Percentiles rank a stretch among this genome's conserved stretches.
Conservation (phyloP, 2,888 invertebrate genomes). For the Venusia cambrica region DNA sequence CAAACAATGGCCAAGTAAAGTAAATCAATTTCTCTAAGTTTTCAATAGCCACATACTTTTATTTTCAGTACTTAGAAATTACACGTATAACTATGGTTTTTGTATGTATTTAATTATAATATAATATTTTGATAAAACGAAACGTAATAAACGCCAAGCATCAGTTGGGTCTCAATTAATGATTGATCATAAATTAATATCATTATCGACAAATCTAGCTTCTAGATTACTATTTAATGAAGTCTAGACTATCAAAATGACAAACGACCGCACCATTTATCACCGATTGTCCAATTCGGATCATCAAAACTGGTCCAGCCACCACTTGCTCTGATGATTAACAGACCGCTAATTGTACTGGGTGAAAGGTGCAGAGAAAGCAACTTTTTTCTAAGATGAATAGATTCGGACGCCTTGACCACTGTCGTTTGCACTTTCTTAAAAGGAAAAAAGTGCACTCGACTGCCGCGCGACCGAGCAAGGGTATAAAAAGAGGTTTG, state of each 20-base stretch:
- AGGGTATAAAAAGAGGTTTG: constrained; percentile 2
- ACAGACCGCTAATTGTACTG: constrained; percentile 69
- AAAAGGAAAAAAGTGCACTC: constrained; percentile 18
- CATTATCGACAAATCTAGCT: too few species aligned
- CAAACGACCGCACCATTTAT: constrained; percentile 16
- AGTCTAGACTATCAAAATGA: constrained; percentile 20
- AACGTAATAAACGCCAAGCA: too few species aligned
- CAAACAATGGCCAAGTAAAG: too few species aligned
- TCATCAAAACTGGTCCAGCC: constrained; percentile 42
- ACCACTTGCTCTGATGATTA: constrained; percentile 65
- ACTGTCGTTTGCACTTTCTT: constrained; percentile 23
- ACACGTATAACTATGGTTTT: too few species aligned
- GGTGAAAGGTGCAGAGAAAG: constrained; percentile 76
- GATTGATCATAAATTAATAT: too few species aligned
- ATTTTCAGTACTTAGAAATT: too few species aligned
- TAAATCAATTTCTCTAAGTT: too few species aligned
- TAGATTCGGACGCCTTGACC: constrained; percentile 36
- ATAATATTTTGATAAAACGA: too few species aligned
- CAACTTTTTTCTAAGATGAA: constrained; percentile 41
- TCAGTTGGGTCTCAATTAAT: too few species aligned
- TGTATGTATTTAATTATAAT: too few species aligned
- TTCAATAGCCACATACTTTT: too few species aligned
- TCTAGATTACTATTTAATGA: constrained; percentile 11
- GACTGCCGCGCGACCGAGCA: too few species aligned
- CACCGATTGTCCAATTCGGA: constrained; percentile 50